Conservation (phyloP, 2,888 invertebrate species). For the Cheilosia variabilis region DNA sequence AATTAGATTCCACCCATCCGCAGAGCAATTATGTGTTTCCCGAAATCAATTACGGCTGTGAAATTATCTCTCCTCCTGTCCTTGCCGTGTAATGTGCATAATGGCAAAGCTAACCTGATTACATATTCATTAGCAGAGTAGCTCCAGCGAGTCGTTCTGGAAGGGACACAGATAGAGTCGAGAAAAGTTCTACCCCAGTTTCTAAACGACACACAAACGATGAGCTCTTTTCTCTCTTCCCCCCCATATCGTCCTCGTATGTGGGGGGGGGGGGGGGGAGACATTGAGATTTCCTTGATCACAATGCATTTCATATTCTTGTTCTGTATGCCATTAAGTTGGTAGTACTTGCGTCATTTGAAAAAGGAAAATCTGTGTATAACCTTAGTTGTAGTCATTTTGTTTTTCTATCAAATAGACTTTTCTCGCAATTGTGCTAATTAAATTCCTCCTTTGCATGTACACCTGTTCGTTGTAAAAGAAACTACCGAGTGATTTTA, state of each 20-base stretch:
- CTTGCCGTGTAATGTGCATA: neutral
- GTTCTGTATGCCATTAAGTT: slow-evolving; percentile 2
- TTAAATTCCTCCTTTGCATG: slow-evolving; percentile 12
- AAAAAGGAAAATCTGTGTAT: neutral
- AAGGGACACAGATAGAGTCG: neutral
- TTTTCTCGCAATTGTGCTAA: slow-evolving; percentile 12
- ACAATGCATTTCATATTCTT: slow-evolving; percentile 5
- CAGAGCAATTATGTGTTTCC: slow-evolving; percentile 7
- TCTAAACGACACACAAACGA: slow-evolving; percentile 1
- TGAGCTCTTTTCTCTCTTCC: too few species aligned
- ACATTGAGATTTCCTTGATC: too few species aligned
- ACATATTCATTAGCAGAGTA: slow-evolving; percentile 4
- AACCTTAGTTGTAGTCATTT: too few species aligned
- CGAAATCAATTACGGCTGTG: slow-evolving; percentile 7
- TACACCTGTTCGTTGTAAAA: neutral
- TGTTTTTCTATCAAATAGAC: neutral
- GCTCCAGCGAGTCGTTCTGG: neutral
- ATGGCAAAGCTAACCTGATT: slow-evolving; percentile 9
- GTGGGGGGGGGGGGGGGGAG: too few species aligned
- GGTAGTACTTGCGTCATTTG: slow-evolving; percentile 6
- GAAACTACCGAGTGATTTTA: neutral
- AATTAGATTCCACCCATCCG: slow-evolving; percentile 10
- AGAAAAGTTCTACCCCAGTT: neutral
- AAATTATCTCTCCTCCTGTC: neutral
- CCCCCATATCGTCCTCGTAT: neutral